Evolutionary conservation across 2,888 invertebrate species (phyloP).

Genomic region (Cheilosia grossa): DNA sequence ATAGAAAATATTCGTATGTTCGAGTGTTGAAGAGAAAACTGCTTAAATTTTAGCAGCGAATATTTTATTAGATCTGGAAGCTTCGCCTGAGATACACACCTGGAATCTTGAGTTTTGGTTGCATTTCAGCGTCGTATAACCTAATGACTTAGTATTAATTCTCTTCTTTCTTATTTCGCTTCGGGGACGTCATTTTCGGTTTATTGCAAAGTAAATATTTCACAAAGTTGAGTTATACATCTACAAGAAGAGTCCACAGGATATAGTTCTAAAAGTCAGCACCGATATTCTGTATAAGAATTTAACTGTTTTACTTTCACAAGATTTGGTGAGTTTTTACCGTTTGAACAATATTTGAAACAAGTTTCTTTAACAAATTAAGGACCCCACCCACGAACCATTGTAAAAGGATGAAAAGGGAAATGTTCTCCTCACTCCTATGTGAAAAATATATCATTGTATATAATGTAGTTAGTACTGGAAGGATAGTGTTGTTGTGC

Average conservation of each 20-base stretch:
- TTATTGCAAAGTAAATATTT: not conserved
- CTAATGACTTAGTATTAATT: conserved; percentile 13
- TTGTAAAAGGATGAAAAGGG: conserved; percentile 58
- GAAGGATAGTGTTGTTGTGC: conserved; percentile 65
- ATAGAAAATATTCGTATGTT: conserved; percentile 50
- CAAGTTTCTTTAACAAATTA: conserved; percentile 9
- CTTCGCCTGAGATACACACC: conserved; percentile 71
- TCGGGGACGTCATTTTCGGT: conserved; percentile 1
- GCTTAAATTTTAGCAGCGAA: conserved; percentile 55
- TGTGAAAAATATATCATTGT: conserved; percentile 37
- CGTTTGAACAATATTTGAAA: not conserved
- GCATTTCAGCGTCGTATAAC: conserved; percentile 28
- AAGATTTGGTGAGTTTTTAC: conserved; percentile 32
- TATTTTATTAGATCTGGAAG: conserved; percentile 69
- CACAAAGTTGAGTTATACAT: not conserved
- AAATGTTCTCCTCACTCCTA: conserved; percentile 53
- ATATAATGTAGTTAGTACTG: conserved; percentile 60
- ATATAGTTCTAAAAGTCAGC: not conserved
- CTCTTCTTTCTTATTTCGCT: conserved; percentile 1
- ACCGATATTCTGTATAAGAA: not conserved
- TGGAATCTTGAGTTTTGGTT: conserved; percentile 51
- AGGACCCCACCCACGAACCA: conserved; percentile 66
- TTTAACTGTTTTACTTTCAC: not conserved
- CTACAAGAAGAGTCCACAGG: too few species aligned
- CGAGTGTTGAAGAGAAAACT: conserved; percentile 47